phyloP scores from a whole-genome alignment of 2,797 vertebrate genomes.

The Percopsis omiscomaycus region DNA sequence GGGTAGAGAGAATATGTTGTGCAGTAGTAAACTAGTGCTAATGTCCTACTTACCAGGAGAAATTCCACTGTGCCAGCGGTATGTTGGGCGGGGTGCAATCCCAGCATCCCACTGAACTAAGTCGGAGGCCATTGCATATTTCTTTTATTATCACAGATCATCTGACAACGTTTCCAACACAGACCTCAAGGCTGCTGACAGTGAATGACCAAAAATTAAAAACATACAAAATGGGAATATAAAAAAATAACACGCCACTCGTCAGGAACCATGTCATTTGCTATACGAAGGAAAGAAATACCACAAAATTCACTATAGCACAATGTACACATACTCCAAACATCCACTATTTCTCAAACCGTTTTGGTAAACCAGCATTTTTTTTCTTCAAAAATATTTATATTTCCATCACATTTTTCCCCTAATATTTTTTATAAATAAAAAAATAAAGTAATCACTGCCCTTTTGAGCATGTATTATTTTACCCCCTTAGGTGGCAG shows the following conservation, averaged over 20 bases:
- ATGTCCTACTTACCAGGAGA: conserved; percentile 33
- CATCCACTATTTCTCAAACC: conserved; percentile 66
- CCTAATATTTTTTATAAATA: conserved; percentile 61
- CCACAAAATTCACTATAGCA: conserved; percentile 62
- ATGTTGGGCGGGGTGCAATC: conserved; percentile 7
- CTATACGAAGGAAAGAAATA: conserved; percentile 63
- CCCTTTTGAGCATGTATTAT: conserved; percentile 59
- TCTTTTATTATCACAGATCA: conserved; percentile 80
- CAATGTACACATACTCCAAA: conserved; percentile 71
- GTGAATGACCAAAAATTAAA: conserved; percentile 63
- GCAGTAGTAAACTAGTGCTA: background rate
- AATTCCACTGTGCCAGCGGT: conserved; percentile 9
- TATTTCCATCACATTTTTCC: conserved; percentile 46
- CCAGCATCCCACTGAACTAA: conserved; percentile 24
- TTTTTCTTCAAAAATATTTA: conserved; percentile 77
- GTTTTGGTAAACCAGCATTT: conserved; percentile 71
- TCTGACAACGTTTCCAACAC: conserved; percentile 73
- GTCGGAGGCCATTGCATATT: conserved; percentile 70
- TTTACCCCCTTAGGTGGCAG: conserved; percentile 67
- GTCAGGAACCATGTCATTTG: conserved; percentile 53
- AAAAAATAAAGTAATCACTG: conserved; percentile 72
- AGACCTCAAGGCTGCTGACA: conserved; percentile 71
- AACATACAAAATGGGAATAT: conserved; percentile 74
- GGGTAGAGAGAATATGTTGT: too few species aligned
- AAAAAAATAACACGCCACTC: conserved; percentile 75